Evolutionary conservation across 2,113 vertebrate species (phyloP).

Genomic region (Arenaria interpres): DNA sequence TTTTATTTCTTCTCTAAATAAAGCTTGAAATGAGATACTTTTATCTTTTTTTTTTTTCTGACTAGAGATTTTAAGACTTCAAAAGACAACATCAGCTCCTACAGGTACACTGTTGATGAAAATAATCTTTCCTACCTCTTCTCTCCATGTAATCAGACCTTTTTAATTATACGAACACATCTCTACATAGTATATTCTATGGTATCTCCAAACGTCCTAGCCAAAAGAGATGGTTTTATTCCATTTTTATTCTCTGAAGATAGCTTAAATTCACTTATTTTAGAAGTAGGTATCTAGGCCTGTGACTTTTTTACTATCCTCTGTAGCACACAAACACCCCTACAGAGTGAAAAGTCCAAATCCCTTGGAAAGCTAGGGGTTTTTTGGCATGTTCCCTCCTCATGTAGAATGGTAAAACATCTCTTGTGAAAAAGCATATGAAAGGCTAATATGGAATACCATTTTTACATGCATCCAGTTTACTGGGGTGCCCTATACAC

Average conservation of each 20-base stretch:
- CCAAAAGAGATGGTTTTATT: background rate
- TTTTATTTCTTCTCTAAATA: background rate
- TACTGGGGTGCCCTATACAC: background rate
- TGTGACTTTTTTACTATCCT: background rate
- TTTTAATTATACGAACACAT: background rate
- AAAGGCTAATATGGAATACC: background rate
- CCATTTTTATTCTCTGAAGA: background rate
- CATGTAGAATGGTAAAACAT: background rate
- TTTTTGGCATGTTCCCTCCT: too few relatives aligned
- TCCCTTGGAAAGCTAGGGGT: background rate
- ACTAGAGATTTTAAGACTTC: background rate
- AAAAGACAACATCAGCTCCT: background rate
- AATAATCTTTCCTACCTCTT: background rate
- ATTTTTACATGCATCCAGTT: background rate
- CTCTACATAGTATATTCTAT: background rate
- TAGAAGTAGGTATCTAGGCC: background rate
- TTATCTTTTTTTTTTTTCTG: background rate
- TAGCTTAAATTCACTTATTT: background rate
- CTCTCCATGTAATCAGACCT: background rate
- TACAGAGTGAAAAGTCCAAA: background rate
- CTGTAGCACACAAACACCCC: background rate
- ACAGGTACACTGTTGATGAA: background rate
- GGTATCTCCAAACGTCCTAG: background rate
- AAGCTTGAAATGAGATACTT: background rate
- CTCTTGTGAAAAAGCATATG: background rate